Evolutionary conservation across 2,113 vertebrate species (phyloP), one percentile per base, ranked within the genome.

Genomic region (Callipepla californica): DNA sequence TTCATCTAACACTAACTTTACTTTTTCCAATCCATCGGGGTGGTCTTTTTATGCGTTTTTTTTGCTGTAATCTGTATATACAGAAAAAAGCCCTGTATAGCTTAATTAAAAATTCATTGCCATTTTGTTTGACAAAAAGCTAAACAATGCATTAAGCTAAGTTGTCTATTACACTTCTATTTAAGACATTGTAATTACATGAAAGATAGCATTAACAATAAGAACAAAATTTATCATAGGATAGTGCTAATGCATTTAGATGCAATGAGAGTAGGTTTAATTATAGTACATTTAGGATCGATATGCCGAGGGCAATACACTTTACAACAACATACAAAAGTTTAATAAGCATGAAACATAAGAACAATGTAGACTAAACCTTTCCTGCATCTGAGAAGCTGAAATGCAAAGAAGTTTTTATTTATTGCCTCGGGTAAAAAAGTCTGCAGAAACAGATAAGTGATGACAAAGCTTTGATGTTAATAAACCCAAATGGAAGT

Each of bases 381-480:
- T 95, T 97, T 94, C 78, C 92, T 94, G 87, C 90, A 95, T 94
- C 90, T 42, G 19, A 97, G 94, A 96, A 95, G 94, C 94, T 97
- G 96, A 96, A 98, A 97, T 96, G 95, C 81, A 95, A 92, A 97
- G 93, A 96, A 79, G 81, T 92, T 97, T 97, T 97, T 97, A 96
- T 95, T 97, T 95, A 95, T 95, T 96, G 97, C 97, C 97, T 93
- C 84, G 72, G 97, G 97, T 98, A 50, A 95, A 97, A 97, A 97
- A 96, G 93, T 97, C 92, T 97, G 90, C 93, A 92, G 96, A 96
- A 97, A 97, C 93, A 97, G 97, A 89, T 97, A 97, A 97, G 95
- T 96, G 96, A 97, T 98, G 97, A 97, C 97, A 97, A 97, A 97
- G 97, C 97, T 98, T 98, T 98, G 98, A 98, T 98, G 97, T 98